These are phyloP conservation scores for Leptinotarsa lineolata DNA, from an alignment of 1,140 invertebrate species.

Conservation along the genomic window DNA sequence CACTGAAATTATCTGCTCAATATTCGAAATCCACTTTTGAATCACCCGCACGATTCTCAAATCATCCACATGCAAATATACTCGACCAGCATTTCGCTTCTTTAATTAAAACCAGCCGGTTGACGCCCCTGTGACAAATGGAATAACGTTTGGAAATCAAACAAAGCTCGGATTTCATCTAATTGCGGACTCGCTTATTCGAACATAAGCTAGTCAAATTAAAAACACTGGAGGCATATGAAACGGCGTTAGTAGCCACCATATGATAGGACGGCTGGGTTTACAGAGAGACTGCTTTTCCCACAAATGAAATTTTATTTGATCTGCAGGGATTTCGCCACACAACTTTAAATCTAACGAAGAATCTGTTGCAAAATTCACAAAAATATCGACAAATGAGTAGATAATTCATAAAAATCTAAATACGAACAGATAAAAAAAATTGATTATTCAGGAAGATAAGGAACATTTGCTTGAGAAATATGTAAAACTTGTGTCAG, in stretches of 20 bases:
- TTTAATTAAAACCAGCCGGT: slow-evolving; percentile 14
- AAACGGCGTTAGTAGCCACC: slow-evolving; percentile 14
- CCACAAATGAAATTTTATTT: slow-evolving; percentile 6
- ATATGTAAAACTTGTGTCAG: too few relatives aligned
- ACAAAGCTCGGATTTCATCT: slow-evolving; percentile 10
- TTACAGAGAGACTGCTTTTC: background rate
- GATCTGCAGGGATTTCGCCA: background rate
- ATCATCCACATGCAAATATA: background rate
- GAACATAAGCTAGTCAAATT: slow-evolving; percentile 13
- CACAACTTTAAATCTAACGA: too few relatives aligned
- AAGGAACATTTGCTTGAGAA: too few relatives aligned
- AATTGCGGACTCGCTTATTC: background rate
- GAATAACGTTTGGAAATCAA: slow-evolving; percentile 18
- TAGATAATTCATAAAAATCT: too few relatives aligned
- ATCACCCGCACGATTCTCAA: background rate
- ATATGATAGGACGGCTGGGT: slow-evolving; percentile 8
- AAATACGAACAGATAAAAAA: too few relatives aligned
- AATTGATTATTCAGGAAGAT: too few relatives aligned
- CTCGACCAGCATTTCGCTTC: background rate
- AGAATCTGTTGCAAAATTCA: too few relatives aligned
- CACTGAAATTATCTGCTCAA: background rate
- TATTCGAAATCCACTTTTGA: background rate
- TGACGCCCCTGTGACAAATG: slow-evolving; percentile 4
- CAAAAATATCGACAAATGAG: too few relatives aligned
- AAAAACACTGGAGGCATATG: slow-evolving; percentile 9